These are phyloP conservation scores for Thunnus albacares DNA, from an alignment of 2,797 vertebrate species.

Conservation along the genomic window DNA sequence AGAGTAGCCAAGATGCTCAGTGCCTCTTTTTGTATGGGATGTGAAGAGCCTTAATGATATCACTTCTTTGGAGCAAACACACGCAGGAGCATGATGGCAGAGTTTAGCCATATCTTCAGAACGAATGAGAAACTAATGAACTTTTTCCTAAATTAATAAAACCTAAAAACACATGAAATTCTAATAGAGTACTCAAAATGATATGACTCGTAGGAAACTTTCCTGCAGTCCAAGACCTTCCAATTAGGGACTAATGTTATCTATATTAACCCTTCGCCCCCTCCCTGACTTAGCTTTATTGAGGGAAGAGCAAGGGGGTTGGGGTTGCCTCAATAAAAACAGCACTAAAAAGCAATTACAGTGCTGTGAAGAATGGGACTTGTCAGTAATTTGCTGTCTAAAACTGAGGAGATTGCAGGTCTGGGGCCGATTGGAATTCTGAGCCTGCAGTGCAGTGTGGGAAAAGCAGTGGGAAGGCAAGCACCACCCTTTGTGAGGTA, in stretches of 20 bases:
- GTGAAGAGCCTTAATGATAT: constrained; percentile 62
- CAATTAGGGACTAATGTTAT: constrained; percentile 85
- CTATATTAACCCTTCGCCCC: constrained; percentile 84
- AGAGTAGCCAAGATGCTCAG: constrained; percentile 71
- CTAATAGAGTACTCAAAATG: constrained; percentile 23
- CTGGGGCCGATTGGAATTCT: constrained; percentile 89
- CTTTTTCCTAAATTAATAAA: background rate
- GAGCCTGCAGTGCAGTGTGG: constrained; percentile 89
- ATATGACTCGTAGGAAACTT: constrained; percentile 51
- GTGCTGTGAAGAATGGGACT: constrained; percentile 88
- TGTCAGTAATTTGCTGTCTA: constrained; percentile 90
- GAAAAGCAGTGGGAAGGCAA: constrained; percentile 89
- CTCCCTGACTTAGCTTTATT: constrained; percentile 80
- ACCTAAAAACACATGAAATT: background rate
- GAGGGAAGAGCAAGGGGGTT: constrained; percentile 78
- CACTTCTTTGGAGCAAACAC: constrained; percentile 48
- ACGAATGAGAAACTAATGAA: constrained; percentile 7
- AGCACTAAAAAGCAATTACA: constrained; percentile 90
- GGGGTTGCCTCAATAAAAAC: constrained; percentile 88
- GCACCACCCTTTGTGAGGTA: constrained; percentile 88
- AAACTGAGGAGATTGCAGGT: constrained; percentile 89
- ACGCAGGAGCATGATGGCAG: constrained; percentile 28
- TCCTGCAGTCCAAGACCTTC: constrained; percentile 68
- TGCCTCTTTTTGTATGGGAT: constrained; percentile 60
- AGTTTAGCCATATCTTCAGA: constrained; percentile 22